A percentile compares a stretch with the other conserved stretches of the same genome.
Conservation (phyloP, 2,888 invertebrate species). For the Hymenopus coronatus region DNA sequence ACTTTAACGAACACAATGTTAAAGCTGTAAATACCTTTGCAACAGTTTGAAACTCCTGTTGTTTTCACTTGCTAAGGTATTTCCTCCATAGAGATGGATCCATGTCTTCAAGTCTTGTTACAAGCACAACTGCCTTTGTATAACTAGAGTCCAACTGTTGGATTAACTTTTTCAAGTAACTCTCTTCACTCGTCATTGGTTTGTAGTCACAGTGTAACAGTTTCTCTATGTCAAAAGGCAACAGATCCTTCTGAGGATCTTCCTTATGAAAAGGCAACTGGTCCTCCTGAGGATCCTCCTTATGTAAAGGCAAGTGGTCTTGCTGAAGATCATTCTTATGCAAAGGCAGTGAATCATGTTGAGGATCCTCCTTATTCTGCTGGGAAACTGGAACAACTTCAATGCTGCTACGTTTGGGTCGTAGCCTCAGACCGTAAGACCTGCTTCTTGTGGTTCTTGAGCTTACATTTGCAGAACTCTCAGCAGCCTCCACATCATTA, state of each 20-base stretch:
- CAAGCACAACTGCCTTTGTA: not conserved
- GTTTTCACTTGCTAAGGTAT: not conserved
- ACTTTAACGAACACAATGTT: not conserved
- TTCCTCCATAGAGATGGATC: not conserved
- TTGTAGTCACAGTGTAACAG: not conserved
- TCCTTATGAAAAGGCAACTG: too few relatives aligned
- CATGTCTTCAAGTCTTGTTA: not conserved
- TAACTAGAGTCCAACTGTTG: not conserved
- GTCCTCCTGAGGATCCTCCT: too few relatives aligned
- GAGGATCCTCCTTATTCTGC: too few relatives aligned
- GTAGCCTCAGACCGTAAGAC: not conserved
- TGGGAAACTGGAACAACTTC: too few relatives aligned
- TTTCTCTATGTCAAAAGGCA: not conserved
- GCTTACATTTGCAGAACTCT: not conserved
- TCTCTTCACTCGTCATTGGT: not conserved
- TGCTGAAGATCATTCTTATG: too few relatives aligned
- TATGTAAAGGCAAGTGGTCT: too few relatives aligned
- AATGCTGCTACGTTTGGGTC: not conserved
- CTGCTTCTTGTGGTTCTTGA: not conserved
- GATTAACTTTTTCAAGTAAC: not conserved
- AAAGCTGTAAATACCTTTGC: not conserved
- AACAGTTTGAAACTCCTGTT: not conserved
- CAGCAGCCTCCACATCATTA: not conserved
- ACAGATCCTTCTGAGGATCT: not conserved
- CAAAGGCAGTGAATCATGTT: too few relatives aligned